Percentiles rank a stretch among this genome's conserved stretches.
These are phyloP conservation scores for Subacronicta megacephala DNA, from an alignment of 2,888 invertebrate genomes.

Conservation along the genomic window DNA sequence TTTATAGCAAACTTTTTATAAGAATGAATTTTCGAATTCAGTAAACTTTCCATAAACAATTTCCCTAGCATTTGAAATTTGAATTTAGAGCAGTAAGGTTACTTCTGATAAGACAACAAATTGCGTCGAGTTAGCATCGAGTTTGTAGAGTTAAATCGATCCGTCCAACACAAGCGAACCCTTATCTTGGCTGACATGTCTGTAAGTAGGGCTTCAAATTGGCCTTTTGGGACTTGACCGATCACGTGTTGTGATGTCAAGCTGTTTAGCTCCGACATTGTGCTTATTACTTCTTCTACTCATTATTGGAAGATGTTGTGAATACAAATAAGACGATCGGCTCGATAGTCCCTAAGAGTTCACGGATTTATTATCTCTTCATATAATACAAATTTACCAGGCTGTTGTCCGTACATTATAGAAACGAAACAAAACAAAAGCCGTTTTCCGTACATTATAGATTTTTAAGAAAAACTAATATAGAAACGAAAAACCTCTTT, in stretches of 20 bases:
- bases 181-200: slow-evolving; percentile 77
- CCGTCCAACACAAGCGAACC: slow-evolving; percentile 69
- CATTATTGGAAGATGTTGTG: slow-evolving; percentile 3
- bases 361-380: background rate
- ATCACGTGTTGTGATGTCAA: slow-evolving; percentile 62
- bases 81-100: slow-evolving; percentile 13
- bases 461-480: too few species aligned
- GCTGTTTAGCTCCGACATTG: slow-evolving; percentile 34
- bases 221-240: slow-evolving; percentile 72
- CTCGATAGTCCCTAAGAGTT: background rate
- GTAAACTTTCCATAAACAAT: background rate
- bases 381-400: too few species aligned
- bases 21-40: background rate
- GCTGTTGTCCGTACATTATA: too few species aligned
- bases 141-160: slow-evolving; percentile 61
- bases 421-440: too few species aligned
- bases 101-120: slow-evolving; percentile 37
- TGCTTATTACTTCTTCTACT: slow-evolving; percentile 34
- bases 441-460: too few species aligned
- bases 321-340: background rate
- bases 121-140: slow-evolving; percentile 40
- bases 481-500: too few species aligned
- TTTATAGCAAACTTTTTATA: too few species aligned
- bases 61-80: background rate
- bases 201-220: slow-evolving; percentile 73